Base-by-base conservation (phyloP, 1,140 invertebrate genomes). In the Battus philenor region DNA sequence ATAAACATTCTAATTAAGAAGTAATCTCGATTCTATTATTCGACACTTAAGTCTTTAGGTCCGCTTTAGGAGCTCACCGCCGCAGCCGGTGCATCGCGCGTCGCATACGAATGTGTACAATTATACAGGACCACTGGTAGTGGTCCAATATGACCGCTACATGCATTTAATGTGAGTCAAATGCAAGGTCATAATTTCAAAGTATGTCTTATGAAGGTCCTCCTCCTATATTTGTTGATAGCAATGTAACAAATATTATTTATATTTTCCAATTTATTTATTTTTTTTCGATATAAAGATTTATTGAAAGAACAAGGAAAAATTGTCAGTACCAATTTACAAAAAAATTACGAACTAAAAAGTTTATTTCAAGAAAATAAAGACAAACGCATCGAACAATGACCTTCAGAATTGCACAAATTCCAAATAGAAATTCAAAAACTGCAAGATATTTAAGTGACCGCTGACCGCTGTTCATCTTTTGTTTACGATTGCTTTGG, bases 11-110 rank as follows among this genome's bases (percentile, higher is more conserved):
- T 51, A 56, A 56, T 56, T 56, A 56, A 56, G 47, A 44, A 41
- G 49, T 51, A 27, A 48, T 56, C 41, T 44, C 41, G 29, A 44
- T 50, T 48, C 45, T 44, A 32, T 53, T 53, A 53, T 44, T 49
- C 43, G 47, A 44, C 33, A 30, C 24, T 44, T 29, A 18, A 26
- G 32, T 22, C 34, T 16, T 20, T 4, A 13, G 20, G 1, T 13
- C 34, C 33, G 18, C 17, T 38, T 26, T 24, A 16, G 29, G 29
- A 26, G 10, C 9, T 18, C 16, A 7, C 17, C 18, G 17, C 4
- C 27, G 17, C 27, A n/a, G 27, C 46, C 17, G 16, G 34, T 12
- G 34, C 45, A 18, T n/a, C 16, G 36, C 29, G 46, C 13, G n/a
- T 11, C 18, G 47, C 38, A 49, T 49, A 49, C 22, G 31, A 49